phyloP scores from a whole-genome alignment of 2,888 invertebrate species.

The Cerastis leucographa region DNA sequence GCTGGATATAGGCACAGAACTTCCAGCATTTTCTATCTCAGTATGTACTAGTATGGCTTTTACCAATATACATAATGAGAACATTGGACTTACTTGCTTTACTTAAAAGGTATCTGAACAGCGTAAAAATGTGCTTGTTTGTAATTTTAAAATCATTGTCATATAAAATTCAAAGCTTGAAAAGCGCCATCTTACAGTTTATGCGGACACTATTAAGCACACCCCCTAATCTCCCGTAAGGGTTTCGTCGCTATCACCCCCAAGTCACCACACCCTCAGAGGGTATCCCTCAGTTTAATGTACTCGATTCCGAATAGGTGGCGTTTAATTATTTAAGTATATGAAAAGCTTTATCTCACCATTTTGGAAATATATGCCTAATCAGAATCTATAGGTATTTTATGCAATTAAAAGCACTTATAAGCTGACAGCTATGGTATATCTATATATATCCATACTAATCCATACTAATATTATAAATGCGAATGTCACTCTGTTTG shows the following conservation, averaged over 20 bases:
- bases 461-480: too few relatives aligned
- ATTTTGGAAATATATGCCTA: background rate
- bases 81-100: too few relatives aligned
- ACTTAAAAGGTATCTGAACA: background rate
- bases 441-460: too few relatives aligned
- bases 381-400: background rate
- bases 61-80: too few relatives aligned
- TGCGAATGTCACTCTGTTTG: too few relatives aligned
- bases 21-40: background rate
- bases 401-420: background rate
- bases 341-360: background rate
- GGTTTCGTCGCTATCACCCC: background rate
- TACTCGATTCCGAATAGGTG: constrained; percentile 17
- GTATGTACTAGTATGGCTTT: background rate
- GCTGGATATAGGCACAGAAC: background rate
- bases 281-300: background rate
- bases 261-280: background rate
- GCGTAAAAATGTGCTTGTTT: background rate
- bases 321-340: constrained; percentile 3
- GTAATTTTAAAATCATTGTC: background rate
- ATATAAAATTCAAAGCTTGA: background rate
- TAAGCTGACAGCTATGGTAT: background rate
- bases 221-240: background rate
- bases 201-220: background rate
- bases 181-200: constrained; percentile 37